Conservation (phyloP, 2,113 vertebrate genomes). For the Cettia cetti region DNA sequence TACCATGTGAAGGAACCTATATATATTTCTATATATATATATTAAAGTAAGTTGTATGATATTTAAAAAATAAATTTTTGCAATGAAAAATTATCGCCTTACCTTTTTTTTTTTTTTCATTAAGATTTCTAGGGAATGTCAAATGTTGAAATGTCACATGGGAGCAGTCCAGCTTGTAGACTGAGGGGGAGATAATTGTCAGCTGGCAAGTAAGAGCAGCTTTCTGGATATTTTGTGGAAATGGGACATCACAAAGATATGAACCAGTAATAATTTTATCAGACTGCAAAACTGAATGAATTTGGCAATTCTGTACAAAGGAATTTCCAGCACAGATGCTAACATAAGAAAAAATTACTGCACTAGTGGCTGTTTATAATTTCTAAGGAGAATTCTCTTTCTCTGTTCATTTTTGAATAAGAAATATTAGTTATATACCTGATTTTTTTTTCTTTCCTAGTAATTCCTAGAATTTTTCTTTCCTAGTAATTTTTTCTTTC, state of each 20-base stretch:
- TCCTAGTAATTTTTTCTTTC: background rate
- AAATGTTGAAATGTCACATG: background rate
- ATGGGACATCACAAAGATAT: background rate
- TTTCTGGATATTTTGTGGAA: background rate
- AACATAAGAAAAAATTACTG: background rate
- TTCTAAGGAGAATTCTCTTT: background rate
- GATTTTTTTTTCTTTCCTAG: background rate
- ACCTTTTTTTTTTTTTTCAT: background rate
- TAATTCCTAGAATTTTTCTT: background rate
- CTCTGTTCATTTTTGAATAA: background rate
- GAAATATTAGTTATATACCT: background rate
- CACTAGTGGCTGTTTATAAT: background rate
- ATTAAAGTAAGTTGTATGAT: background rate
- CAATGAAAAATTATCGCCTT: background rate
- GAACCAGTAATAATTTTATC: constrained; percentile 9
- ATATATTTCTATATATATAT: background rate
- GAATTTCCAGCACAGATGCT: background rate
- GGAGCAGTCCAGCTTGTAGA: background rate
- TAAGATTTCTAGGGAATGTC: background rate
- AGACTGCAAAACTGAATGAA: background rate
- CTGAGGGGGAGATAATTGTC: background rate
- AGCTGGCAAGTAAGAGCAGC: background rate
- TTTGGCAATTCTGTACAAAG: background rate
- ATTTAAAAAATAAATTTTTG: background rate
- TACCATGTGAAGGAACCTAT: background rate